Conservation (phyloP, 2,113 vertebrate genomes). For the Eretmochelys imbricata region DNA sequence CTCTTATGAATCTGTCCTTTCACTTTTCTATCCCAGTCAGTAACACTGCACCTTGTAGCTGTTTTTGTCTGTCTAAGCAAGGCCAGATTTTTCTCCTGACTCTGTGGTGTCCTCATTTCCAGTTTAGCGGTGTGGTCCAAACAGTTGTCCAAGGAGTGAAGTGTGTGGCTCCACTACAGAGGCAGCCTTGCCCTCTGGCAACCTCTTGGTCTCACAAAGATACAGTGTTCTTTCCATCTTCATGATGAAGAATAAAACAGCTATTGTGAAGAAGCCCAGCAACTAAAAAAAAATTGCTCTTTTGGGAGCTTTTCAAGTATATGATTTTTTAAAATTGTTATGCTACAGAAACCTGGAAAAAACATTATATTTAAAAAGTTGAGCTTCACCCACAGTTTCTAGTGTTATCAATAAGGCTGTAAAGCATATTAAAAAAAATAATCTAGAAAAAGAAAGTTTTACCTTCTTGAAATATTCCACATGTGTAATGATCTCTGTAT, state of each 20-base stretch:
- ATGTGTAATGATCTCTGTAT: neutral
- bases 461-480: neutral
- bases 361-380: neutral
- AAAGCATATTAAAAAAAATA: neutral
- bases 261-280: neutral
- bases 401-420: neutral
- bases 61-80: no score
- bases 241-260: neutral
- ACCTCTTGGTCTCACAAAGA: neutral
- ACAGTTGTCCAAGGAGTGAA: neutral
- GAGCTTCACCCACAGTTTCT: no score
- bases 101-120: no score
- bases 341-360: neutral
- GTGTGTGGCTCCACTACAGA: neutral
- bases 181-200: neutral
- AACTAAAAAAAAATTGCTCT: neutral
- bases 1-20: no score
- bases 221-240: neutral
- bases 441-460: neutral
- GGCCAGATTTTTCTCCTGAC: no score
- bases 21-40: no score
- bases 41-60: no score
- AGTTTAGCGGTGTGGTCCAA: fast-evolving
- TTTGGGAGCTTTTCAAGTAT: neutral
- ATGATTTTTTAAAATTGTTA: neutral